Percentiles rank a stretch among this genome's conserved stretches.
Evolutionary conservation across 2,113 vertebrate genomes (phyloP).

Genomic region (Anarhynchus alexandrinus): DNA sequence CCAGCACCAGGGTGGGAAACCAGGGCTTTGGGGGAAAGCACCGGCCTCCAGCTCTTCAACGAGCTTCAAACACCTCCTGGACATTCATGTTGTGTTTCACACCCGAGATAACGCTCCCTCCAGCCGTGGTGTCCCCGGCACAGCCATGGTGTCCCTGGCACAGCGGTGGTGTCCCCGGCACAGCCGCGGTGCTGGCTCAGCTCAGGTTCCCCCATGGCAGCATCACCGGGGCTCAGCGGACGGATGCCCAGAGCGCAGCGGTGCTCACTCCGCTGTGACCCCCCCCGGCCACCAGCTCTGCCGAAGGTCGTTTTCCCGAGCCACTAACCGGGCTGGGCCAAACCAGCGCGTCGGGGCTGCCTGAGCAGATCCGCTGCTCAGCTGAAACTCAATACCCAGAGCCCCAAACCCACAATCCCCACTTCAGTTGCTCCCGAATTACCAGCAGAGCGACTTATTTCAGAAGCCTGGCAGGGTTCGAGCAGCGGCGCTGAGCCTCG

Average conservation of each 20-base stretch:
- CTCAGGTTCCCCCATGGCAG: not conserved
- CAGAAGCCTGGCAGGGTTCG: rapidly evolving
- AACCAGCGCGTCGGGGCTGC: rapidly evolving
- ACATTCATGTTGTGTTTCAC: not conserved
- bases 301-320: rapidly evolving
- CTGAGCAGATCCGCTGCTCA: not conserved
- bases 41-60: not conserved
- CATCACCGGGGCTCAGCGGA: rapidly evolving
- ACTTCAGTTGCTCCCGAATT: rapidly evolving
- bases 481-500: not conserved
- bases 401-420: rapidly evolving
- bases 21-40: not conserved
- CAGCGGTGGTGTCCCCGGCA: not conserved
- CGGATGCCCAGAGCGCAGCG: rapidly evolving
- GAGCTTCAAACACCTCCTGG: not conserved
- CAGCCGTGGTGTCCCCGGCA: too few species aligned
- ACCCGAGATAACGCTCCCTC: rapidly evolving
- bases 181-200: not conserved
- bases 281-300: not conserved
- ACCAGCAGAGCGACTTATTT: too few species aligned
- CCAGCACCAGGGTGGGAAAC: not conserved
- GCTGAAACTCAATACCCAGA: not conserved
- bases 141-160: not conserved
- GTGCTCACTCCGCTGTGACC: not conserved
- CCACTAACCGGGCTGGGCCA: not conserved